These are phyloP conservation scores for Clinocottus analis DNA, from an alignment of 2,113 vertebrate species.

Conservation along the genomic window DNA sequence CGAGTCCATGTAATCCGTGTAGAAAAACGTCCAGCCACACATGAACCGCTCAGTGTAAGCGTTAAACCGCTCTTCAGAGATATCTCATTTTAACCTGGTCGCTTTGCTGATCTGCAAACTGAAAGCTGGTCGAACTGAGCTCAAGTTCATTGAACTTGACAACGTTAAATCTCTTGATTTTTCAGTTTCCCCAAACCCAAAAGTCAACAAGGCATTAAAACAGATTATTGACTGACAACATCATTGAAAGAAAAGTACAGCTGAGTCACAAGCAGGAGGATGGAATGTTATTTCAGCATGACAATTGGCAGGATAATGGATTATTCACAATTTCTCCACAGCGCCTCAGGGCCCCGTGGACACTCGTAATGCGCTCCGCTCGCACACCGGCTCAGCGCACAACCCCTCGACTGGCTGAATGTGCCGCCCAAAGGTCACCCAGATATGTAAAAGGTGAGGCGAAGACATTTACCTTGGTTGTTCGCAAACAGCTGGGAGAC, in stretches of 20 bases:
- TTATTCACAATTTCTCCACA: conserved; percentile 21
- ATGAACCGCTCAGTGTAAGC: conserved; percentile 29
- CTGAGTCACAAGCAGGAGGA: conserved; percentile 2
- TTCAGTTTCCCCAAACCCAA: neutral
- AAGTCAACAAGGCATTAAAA: neutral
- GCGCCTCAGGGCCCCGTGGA: neutral
- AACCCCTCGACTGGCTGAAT: no score
- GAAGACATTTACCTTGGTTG: conserved; percentile 72
- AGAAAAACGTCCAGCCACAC: neutral
- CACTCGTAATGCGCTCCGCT: no score
- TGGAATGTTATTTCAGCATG: neutral
- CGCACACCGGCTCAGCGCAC: no score
- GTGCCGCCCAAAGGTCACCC: neutral
- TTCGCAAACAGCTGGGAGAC: conserved; percentile 78
- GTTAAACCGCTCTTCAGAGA: neutral
- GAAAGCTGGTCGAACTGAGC: neutral
- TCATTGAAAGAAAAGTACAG: neutral
- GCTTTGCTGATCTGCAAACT: neutral
- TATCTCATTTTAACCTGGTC: conserved; percentile 27
- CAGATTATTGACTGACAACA: neutral
- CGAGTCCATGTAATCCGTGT: neutral
- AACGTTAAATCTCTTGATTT: neutral
- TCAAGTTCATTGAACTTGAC: neutral
- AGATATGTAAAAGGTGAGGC: neutral
- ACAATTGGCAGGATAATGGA: conserved; percentile 22